phyloP scores from a whole-genome alignment of 2,113 vertebrate species.

The Microtus pennsylvanicus region DNA sequence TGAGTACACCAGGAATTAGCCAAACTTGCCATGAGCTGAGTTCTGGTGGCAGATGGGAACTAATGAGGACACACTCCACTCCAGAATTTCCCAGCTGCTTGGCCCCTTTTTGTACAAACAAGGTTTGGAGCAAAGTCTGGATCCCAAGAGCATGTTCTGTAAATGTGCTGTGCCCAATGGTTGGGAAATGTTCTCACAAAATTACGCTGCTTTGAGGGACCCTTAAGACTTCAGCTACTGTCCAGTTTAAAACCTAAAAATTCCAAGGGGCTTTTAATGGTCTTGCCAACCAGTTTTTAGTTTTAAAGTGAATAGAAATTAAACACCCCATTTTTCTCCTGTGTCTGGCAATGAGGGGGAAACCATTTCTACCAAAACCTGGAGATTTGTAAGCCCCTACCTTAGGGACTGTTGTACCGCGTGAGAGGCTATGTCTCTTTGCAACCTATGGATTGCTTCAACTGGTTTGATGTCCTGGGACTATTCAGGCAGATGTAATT shows the following conservation, averaged over 20 bases:
- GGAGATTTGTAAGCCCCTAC: slow-evolving; percentile 63
- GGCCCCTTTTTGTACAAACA: slow-evolving; percentile 91
- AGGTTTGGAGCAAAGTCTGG: slow-evolving; percentile 89
- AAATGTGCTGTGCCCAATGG: slow-evolving; percentile 87
- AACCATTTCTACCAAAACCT: slow-evolving; percentile 6
- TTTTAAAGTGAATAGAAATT: slow-evolving; percentile 54
- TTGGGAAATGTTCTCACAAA: slow-evolving; percentile 83
- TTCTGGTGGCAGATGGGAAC: slow-evolving; percentile 91
- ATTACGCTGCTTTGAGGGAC: slow-evolving; percentile 81
- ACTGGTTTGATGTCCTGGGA: slow-evolving; percentile 85
- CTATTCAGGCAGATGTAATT: slow-evolving; percentile 88
- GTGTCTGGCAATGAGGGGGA: not conserved
- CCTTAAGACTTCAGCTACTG: slow-evolving; percentile 73
- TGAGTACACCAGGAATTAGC: slow-evolving; percentile 90
- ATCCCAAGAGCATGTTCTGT: slow-evolving; percentile 89
- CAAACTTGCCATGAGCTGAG: slow-evolving; percentile 91
- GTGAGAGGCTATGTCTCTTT: slow-evolving; percentile 62
- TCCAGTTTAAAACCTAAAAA: slow-evolving; percentile 77
- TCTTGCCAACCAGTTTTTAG: slow-evolving; percentile 50
- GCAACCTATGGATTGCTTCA: slow-evolving; percentile 77
- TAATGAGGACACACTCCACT: slow-evolving; percentile 91
- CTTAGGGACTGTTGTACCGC: slow-evolving; percentile 44
- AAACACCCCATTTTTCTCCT: slow-evolving; percentile 24
- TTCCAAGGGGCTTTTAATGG: slow-evolving; percentile 15
- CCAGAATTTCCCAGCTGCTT: slow-evolving; percentile 92